A percentile compares a stretch with the other conserved stretches of the same genome.
Evolutionary conservation across 2,113 vertebrate genomes (phyloP).

Genomic region (Geococcyx californianus): DNA sequence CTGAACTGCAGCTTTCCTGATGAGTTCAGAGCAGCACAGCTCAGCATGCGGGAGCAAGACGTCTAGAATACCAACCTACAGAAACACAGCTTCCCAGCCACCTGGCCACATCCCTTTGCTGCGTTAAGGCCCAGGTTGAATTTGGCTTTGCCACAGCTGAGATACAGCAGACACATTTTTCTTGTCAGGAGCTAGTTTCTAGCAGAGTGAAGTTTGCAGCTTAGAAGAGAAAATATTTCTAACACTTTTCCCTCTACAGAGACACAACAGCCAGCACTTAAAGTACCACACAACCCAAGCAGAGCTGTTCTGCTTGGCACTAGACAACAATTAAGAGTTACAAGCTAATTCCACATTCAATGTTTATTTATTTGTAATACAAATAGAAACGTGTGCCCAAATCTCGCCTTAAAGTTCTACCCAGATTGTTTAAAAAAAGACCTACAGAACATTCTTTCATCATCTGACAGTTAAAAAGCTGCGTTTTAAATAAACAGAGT

Average conservation of each 20-base stretch:
- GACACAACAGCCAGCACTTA: background rate
- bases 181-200: background rate
- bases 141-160: conserved; percentile 6
- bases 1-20: background rate
- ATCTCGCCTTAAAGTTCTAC: conserved; percentile 59
- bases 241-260: background rate
- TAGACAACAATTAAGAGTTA: background rate
- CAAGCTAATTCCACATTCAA: conserved; percentile 63
- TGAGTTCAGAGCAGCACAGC: background rate
- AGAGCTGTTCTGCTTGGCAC: background rate
- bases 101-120: background rate
- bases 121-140: conserved; percentile 9
- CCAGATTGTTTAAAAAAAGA: conserved; percentile 36
- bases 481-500: conserved; percentile 42
- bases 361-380: conserved; percentile 69
- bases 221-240: background rate
- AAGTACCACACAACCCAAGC: background rate
- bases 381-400: conserved; percentile 64
- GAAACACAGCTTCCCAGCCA: background rate
- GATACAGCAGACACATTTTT: background rate
- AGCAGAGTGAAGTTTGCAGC: background rate
- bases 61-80: background rate
- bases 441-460: conserved; percentile 65
- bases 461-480: conserved; percentile 68
- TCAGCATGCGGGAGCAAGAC: background rate